Evolutionary conservation across 2,888 invertebrate species (phyloP).

Genomic region (Smittia sp.): DNA sequence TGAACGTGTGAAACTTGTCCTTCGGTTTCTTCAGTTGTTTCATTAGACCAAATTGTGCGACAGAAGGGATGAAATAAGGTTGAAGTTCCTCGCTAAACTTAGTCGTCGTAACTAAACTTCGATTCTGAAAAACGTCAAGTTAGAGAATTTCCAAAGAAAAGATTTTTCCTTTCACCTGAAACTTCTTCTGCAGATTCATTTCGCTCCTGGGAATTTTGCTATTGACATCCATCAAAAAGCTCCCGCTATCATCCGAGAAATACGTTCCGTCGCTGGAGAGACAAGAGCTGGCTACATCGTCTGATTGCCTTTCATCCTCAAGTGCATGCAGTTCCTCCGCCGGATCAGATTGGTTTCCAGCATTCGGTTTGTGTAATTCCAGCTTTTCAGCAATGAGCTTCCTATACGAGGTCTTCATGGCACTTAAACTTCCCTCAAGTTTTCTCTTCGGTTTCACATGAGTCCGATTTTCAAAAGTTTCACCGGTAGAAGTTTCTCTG

Average conservation of each 20-base stretch:
- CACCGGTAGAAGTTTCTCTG: background rate
- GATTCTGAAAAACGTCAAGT: background rate
- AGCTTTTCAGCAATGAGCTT: background rate
- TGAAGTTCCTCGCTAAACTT: background rate
- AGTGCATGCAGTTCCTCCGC: conserved; percentile 44
- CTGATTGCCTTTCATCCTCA: conserved; percentile 47
- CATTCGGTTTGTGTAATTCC: conserved; percentile 6
- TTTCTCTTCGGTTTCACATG: background rate
- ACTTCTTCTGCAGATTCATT: conserved; percentile 21
- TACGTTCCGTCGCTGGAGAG: conserved; percentile 52
- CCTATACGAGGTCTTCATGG: background rate
- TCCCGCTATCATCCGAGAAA: conserved; percentile 52
- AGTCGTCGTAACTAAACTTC: conserved; percentile 16
- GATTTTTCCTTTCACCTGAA: background rate
- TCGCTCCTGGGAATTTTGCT: conserved; percentile 48
- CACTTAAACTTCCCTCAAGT: background rate
- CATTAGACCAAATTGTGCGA: conserved; percentile 44
- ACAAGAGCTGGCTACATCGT: conserved; percentile 46
- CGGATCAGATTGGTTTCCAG: conserved; percentile 38
- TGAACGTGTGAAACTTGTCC: conserved; percentile 51
- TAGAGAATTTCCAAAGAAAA: background rate
- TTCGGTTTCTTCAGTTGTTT: conserved; percentile 44
- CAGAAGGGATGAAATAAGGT: background rate
- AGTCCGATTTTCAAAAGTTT: background rate
- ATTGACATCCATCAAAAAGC: conserved; percentile 49